phyloP scores from a whole-genome alignment of 2,888 invertebrate genomes.

The Calliphora vomitoria region DNA sequence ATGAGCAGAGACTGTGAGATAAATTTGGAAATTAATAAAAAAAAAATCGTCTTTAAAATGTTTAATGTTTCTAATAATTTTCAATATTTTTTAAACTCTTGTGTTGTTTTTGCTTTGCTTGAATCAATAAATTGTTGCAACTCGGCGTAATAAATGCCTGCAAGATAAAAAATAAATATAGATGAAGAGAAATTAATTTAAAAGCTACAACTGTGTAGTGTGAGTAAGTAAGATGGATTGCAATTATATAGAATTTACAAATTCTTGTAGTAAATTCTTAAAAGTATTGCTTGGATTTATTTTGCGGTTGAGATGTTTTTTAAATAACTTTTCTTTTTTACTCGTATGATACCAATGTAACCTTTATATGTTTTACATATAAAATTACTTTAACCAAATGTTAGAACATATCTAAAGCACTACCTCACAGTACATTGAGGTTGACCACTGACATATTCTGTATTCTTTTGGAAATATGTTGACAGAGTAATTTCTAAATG shows the following conservation, averaged over 20 bases:
- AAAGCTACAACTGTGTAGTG: neutral
- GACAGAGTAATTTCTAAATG: too few species aligned
- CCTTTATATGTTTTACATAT: too few species aligned
- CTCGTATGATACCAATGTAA: too few species aligned
- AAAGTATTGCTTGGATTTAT: too few species aligned
- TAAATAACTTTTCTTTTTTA: too few species aligned
- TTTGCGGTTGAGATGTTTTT: too few species aligned
- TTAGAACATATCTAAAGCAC: too few species aligned
- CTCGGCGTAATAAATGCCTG: slow-evolving; percentile 53
- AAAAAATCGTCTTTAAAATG: slow-evolving; percentile 1
- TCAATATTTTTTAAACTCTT: slow-evolving; percentile 30
- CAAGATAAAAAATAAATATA: slow-evolving; percentile 49
- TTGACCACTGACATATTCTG: too few species aligned
- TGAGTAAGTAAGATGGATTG: neutral
- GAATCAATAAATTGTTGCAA: slow-evolving; percentile 56
- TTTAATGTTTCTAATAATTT: slow-evolving; percentile 36
- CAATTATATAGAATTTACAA: neutral
- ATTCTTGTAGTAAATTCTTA: neutral
- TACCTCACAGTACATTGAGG: too few species aligned
- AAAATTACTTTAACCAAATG: too few species aligned
- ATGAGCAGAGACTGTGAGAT: neutral
- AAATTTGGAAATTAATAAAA: slow-evolving; percentile 29
- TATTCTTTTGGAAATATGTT: too few species aligned
- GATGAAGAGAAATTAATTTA: neutral
- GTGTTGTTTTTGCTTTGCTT: slow-evolving; percentile 41